Percentiles rank a stretch among this genome's conserved stretches.
phyloP scores from a whole-genome alignment of 1,140 invertebrate genomes.

The Lasaia peninsularis region DNA sequence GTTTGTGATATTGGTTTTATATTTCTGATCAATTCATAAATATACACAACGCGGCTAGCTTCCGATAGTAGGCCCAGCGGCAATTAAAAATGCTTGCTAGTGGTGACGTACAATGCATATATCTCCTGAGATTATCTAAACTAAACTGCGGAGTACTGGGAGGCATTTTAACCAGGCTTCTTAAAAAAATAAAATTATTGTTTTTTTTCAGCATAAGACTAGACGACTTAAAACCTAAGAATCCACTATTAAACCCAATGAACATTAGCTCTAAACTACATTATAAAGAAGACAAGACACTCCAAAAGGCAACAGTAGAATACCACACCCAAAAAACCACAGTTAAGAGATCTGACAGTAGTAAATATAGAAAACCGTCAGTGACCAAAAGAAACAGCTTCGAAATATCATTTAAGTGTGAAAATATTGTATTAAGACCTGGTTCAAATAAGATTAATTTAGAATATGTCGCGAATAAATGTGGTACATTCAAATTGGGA shows the following conservation, averaged over 20 bases:
- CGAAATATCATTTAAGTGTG: conserved; percentile 76
- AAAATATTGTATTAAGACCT: conserved; percentile 79
- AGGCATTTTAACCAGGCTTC: too few species aligned
- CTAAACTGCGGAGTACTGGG: too few species aligned
- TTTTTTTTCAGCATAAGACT: conserved; percentile 67
- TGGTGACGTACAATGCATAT: too few species aligned
- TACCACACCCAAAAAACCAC: conserved; percentile 78
- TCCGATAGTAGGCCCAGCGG: too few species aligned
- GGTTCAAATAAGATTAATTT: conserved; percentile 85
- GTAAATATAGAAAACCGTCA: conserved; percentile 79
- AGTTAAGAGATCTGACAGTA: conserved; percentile 79
- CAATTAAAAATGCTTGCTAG: too few species aligned
- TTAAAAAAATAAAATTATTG: background rate
- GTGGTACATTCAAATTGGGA: conserved; percentile 79
- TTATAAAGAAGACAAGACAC: conserved; percentile 87
- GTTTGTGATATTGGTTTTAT: too few species aligned
- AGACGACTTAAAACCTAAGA: conserved; percentile 80
- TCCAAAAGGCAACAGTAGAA: conserved; percentile 82
- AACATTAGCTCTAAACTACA: conserved; percentile 84
- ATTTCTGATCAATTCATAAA: too few species aligned
- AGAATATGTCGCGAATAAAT: conserved; percentile 78
- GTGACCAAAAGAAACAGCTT: conserved; percentile 80
- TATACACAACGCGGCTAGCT: too few species aligned
- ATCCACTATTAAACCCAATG: conserved; percentile 79
- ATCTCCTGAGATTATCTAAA: too few species aligned